These are phyloP conservation scores for Xiphophorus couchianus DNA, from an alignment of 2,113 vertebrate genomes.

Conservation along the genomic window DNA sequence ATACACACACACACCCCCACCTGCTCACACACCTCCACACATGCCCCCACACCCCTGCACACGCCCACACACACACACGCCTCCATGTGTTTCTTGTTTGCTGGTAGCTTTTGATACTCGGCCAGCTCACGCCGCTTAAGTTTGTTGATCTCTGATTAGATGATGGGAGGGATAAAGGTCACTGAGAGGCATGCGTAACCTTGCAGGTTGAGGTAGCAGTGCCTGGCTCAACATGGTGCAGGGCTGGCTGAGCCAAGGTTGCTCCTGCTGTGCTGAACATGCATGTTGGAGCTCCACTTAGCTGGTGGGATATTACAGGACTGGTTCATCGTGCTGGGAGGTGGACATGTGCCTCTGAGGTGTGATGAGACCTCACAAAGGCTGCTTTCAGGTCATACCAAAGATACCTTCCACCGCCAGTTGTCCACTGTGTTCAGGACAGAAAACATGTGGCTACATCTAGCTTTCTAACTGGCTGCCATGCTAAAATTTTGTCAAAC, in stretches of 20 bases:
- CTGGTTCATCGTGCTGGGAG: background rate
- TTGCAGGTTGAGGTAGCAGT: background rate
- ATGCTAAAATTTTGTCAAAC: background rate
- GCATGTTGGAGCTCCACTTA: background rate
- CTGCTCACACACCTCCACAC: too few relatives aligned
- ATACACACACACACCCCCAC: too few relatives aligned
- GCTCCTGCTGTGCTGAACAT: background rate
- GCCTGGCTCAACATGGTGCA: background rate
- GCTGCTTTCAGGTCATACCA: background rate
- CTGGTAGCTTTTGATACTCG: background rate
- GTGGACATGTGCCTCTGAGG: background rate
- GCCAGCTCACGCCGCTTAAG: background rate
- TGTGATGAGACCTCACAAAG: background rate
- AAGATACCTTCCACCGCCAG: background rate
- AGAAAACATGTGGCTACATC: background rate
- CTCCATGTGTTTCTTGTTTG: background rate
- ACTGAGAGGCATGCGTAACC: background rate
- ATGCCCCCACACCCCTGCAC: too few relatives aligned
- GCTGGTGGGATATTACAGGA: background rate
- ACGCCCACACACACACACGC: too few relatives aligned
- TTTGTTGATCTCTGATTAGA: background rate
- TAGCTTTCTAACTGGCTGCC: background rate
- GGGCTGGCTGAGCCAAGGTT: background rate
- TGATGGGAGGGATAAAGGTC: slow-evolving; percentile 1
- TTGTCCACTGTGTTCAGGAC: background rate